A percentile compares a stretch with the other conserved stretches of the same genome.
Evolutionary conservation across 2,888 invertebrate genomes (phyloP).

Genomic region (Blera fallax): DNA sequence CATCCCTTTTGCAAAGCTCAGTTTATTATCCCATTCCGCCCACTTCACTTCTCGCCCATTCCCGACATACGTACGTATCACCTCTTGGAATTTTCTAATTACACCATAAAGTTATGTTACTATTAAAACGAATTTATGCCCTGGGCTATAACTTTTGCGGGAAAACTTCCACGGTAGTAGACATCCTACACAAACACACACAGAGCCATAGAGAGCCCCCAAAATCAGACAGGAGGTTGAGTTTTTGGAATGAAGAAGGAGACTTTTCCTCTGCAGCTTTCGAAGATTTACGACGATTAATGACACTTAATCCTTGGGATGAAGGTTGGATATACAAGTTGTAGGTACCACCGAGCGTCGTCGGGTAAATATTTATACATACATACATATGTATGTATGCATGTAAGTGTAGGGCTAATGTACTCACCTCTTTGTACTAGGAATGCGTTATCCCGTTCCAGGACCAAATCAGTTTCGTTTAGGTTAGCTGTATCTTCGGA

Average conservation of each 20-base stretch:
- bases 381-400: not conserved
- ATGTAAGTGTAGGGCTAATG: slow-evolving; percentile 25
- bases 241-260: not conserved
- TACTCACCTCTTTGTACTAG: slow-evolving; percentile 92
- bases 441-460: slow-evolving; percentile 90
- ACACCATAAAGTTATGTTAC: slow-evolving; percentile 73
- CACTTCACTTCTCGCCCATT: slow-evolving; percentile 9
- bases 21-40: slow-evolving; percentile 63
- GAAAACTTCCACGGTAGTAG: slow-evolving; percentile 59
- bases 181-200: not conserved
- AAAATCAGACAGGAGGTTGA: not conserved
- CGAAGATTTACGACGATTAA: slow-evolving; percentile 73
- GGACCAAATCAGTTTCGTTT: slow-evolving; percentile 91
- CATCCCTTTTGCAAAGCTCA: slow-evolving; percentile 51
- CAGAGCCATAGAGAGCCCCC: no score
- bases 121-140: slow-evolving; percentile 73
- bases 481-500: slow-evolving; percentile 88
- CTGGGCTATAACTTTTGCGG: slow-evolving; percentile 73
- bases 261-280: slow-evolving; percentile 54
- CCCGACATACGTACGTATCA: slow-evolving; percentile 56
- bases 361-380: slow-evolving; percentile 20
- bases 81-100: slow-evolving; percentile 73
- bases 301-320: slow-evolving; percentile 71
- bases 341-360: not conserved
- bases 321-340: slow-evolving; percentile 58